phyloP scores from a whole-genome alignment of 2,113 vertebrate genomes.

The Ctenomys sociabilis region DNA sequence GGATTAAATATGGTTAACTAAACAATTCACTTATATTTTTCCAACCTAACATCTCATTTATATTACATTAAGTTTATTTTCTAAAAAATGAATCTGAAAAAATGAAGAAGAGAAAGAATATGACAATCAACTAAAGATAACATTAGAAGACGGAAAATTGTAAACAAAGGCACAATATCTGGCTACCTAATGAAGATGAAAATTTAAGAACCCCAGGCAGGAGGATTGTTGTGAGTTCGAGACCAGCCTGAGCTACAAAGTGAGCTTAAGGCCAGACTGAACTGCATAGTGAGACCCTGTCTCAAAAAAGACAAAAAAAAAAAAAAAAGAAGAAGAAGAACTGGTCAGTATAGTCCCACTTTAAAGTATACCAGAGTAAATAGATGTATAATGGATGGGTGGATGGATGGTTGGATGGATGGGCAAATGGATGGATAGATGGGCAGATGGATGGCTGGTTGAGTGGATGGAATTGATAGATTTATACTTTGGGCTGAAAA shows the following conservation, averaged over 20 bases:
- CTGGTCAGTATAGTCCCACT: not conserved
- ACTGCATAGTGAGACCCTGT: too few species aligned
- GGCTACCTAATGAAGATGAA: not conserved
- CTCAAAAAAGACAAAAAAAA: too few species aligned
- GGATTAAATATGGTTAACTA: not conserved
- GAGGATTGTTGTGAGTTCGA: too few species aligned
- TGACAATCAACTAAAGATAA: not conserved
- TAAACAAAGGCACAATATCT: not conserved
- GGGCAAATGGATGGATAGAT: not conserved
- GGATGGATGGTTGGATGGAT: not conserved
- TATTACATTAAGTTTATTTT: not conserved
- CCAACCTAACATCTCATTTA: conserved; percentile 40
- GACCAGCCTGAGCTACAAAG: too few species aligned
- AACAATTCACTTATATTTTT: conserved; percentile 46
- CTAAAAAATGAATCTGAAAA: conserved; percentile 22
- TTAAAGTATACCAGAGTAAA: not conserved
- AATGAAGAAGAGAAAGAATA: not conserved
- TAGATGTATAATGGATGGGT: not conserved
- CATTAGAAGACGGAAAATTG: not conserved
- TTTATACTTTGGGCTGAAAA: not conserved
- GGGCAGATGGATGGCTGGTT: not conserved
- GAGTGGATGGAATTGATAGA: not conserved
- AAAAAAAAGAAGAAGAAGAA: too few species aligned
- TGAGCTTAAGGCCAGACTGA: too few species aligned
- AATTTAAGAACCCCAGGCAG: not conserved